Conservation (phyloP, 2,797 vertebrate species). For the Dromococcyx pavoninus region DNA sequence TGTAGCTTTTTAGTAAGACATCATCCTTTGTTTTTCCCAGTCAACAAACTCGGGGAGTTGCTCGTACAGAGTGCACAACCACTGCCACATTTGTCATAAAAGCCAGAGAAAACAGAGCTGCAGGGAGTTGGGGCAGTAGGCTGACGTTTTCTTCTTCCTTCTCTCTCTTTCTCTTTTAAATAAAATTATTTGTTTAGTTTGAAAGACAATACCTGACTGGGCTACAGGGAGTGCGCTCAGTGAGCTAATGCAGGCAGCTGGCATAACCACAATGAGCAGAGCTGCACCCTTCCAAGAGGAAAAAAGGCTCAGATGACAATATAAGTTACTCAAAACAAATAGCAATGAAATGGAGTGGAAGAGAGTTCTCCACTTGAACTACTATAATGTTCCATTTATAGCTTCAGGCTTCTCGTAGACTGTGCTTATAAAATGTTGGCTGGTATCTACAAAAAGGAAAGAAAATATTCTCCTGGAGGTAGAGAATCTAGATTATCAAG, state of each 20-base stretch:
- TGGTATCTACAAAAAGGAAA: slow-evolving; percentile 26
- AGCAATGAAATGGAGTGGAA: slow-evolving; percentile 20
- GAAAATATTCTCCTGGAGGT: slow-evolving; percentile 38
- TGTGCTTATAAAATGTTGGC: slow-evolving; percentile 22
- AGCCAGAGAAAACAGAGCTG: slow-evolving; percentile 3
- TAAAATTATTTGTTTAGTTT: slow-evolving; percentile 62
- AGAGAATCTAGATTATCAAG: slow-evolving; percentile 33
- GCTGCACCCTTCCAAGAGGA: slow-evolving; percentile 56
- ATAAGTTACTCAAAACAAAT: slow-evolving; percentile 51
- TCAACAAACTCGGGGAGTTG: background rate
- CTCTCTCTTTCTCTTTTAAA: background rate
- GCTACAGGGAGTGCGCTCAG: background rate
- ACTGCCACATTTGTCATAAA: background rate
- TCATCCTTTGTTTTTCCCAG: background rate
- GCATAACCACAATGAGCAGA: slow-evolving; percentile 20
- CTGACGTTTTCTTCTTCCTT: slow-evolving; percentile 8
- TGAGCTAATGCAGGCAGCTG: slow-evolving; percentile 52
- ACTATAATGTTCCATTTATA: slow-evolving; percentile 35
- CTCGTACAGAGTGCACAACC: background rate
- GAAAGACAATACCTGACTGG: slow-evolving; percentile 39
- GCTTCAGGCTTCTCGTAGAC: background rate
- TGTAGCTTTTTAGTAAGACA: background rate
- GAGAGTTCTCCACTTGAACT: slow-evolving; percentile 32
- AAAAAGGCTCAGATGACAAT: slow-evolving; percentile 44
- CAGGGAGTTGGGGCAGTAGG: background rate